Conservation (phyloP, 2,797 vertebrate genomes). For the Hypotaenidia philippensis region DNA sequence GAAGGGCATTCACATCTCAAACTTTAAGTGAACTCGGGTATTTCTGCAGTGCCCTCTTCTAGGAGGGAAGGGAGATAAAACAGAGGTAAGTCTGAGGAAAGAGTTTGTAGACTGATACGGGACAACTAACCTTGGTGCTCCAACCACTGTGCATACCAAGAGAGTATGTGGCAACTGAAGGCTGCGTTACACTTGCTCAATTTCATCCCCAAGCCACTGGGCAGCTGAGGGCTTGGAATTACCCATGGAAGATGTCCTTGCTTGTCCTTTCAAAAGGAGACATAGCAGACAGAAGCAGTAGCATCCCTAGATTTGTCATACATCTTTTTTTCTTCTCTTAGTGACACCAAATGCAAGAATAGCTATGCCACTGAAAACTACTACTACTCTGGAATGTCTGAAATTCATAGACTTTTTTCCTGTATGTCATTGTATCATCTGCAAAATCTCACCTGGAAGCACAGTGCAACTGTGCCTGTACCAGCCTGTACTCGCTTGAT, state of each 20-base stretch:
- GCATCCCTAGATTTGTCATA: background rate
- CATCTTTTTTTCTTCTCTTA: background rate
- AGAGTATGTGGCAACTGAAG: background rate
- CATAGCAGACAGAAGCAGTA: background rate
- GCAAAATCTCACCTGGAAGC: background rate
- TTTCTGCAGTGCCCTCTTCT: background rate
- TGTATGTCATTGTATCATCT: background rate
- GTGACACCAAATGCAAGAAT: background rate
- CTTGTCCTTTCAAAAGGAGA: background rate
- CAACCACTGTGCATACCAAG: background rate
- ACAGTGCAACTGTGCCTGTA: background rate
- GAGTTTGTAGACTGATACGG: background rate
- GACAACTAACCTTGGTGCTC: background rate
- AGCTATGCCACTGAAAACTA: background rate
- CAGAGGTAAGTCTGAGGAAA: background rate
- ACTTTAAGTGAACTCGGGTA: background rate
- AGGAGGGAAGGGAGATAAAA: background rate
- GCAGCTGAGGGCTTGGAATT: background rate
- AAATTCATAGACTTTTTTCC: background rate
- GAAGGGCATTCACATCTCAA: background rate
- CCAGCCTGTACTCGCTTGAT: background rate
- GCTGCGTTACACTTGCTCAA: background rate
- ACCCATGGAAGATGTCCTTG: background rate
- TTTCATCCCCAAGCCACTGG: background rate
- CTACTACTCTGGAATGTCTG: background rate